Conservation (phyloP, 2,797 vertebrate species). For the Ceryle rudis region DNA sequence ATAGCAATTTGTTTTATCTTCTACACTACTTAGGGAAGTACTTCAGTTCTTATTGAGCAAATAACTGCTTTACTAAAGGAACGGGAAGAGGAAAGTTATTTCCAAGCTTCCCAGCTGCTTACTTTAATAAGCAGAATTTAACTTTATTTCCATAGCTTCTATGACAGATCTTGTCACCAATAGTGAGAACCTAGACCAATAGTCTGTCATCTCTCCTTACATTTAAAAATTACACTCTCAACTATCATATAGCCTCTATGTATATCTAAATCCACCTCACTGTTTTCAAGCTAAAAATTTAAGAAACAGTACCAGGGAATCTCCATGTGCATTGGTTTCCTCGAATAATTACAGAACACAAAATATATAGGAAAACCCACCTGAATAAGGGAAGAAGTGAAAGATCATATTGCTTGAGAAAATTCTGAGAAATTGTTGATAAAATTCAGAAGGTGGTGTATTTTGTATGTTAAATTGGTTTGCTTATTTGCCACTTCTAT, state of each 20-base stretch:
- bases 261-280: background rate
- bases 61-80: background rate
- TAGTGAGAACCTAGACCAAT: background rate
- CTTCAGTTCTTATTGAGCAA: background rate
- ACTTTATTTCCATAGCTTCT: background rate
- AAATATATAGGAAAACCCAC: background rate
- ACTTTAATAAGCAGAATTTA: background rate
- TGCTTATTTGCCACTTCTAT: background rate
- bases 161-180: background rate
- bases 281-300: background rate
- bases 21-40: background rate
- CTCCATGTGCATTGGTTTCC: background rate
- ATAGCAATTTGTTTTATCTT: background rate
- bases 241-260: background rate
- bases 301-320: background rate
- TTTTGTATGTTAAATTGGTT: background rate
- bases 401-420: background rate
- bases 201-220: background rate
- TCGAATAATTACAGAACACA: background rate
- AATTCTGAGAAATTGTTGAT: background rate
- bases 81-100: background rate
- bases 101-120: background rate
- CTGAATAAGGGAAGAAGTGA: background rate
- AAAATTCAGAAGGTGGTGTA: background rate
- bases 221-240: background rate